Conservation (phyloP, 2,797 vertebrate species). For the Periophthalmus magnuspinnatus region DNA sequence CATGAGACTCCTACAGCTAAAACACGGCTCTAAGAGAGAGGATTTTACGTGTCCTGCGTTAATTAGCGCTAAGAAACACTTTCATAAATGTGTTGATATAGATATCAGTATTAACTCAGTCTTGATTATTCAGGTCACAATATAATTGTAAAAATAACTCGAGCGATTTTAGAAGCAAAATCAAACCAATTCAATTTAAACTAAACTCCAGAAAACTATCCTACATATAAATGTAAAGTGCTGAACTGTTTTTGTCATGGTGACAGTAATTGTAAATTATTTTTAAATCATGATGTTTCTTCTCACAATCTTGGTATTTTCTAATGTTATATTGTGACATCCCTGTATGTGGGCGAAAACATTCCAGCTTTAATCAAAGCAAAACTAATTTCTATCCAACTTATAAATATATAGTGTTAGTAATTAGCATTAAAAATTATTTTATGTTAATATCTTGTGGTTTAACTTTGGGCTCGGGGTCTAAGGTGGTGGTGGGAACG, state of each 20-base stretch:
- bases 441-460: background rate
- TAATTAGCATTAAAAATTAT: background rate
- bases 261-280: background rate
- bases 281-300: background rate
- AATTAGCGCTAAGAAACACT: constrained; percentile 25
- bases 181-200: background rate
- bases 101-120: background rate
- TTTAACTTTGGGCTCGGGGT: constrained; percentile 49
- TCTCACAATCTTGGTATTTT: background rate
- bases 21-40: constrained; percentile 52
- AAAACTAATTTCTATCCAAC: background rate
- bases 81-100: background rate
- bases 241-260: background rate
- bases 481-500: constrained; percentile 39
- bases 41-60: constrained; percentile 46
- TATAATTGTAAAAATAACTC: background rate
- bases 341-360: background rate
- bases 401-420: background rate
- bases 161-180: background rate
- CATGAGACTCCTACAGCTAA: constrained; percentile 69
- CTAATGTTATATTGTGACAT: background rate
- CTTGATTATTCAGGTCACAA: background rate
- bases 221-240: background rate
- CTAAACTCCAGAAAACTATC: background rate
- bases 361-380: background rate